phyloP scores from a whole-genome alignment of 2,113 vertebrate species.

The Fulmarus glacialis region DNA sequence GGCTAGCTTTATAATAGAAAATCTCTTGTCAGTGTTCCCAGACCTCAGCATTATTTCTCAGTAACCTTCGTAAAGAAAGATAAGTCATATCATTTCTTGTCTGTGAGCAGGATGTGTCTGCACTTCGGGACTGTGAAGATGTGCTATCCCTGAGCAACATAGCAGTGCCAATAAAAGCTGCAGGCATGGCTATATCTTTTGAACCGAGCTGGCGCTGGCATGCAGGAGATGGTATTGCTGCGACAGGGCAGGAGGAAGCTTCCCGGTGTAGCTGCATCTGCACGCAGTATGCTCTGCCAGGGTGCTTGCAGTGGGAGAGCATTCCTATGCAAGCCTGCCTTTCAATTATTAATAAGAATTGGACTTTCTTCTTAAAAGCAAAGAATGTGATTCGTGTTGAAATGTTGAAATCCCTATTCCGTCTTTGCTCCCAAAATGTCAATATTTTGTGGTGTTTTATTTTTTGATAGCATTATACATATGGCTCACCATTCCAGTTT shows the following conservation, averaged over 20 bases:
- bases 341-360: background rate
- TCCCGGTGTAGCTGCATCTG: background rate
- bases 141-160: background rate
- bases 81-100: rapidly evolving
- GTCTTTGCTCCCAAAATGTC: background rate
- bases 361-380: background rate
- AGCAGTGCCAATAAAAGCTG: background rate
- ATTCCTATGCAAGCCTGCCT: background rate
- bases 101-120: background rate
- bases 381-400: background rate
- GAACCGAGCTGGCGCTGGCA: background rate
- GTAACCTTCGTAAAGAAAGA: background rate
- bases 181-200: background rate
- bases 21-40: background rate
- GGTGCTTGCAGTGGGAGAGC: background rate
- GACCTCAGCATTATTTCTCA: background rate
- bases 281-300: rapidly evolving
- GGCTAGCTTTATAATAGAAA: background rate
- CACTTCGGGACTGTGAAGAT: rapidly evolving
- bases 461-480: background rate
- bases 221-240: background rate
- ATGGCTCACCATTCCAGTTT: background rate
- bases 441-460: slow-evolving; percentile 12
- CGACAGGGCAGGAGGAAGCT: background rate
- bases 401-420: background rate